These are phyloP conservation scores for Eucera pruinosa DNA, from an alignment of 2,888 invertebrate species.

Conservation along the genomic window DNA sequence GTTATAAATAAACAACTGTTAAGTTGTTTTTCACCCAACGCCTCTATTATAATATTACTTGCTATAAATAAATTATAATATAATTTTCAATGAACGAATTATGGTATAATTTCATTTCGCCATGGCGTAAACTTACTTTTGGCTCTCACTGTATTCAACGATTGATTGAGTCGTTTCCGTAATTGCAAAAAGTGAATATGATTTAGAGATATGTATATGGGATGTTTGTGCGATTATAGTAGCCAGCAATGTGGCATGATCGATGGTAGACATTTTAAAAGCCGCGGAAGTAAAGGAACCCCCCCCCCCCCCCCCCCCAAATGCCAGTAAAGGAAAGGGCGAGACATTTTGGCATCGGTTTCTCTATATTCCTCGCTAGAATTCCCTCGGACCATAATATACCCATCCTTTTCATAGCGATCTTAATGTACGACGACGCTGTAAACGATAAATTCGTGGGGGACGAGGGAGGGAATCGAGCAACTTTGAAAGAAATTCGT, in stretches of 20 bases:
- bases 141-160: too few species aligned
- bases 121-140: too few species aligned
- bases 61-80: too few species aligned
- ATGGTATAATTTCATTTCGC: too few species aligned
- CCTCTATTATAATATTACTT: too few species aligned
- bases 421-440: conserved; percentile 3
- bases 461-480: conserved; percentile 14
- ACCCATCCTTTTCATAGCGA: conserved; percentile 1
- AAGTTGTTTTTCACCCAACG: too few species aligned
- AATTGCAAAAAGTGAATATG: neutral
- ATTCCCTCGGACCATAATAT: too few species aligned
- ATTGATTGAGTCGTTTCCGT: too few species aligned
- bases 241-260: neutral
- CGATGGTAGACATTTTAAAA: neutral
- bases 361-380: neutral
- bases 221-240: neutral
- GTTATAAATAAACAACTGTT: too few species aligned
- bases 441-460: conserved; percentile 42
- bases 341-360: conserved; percentile 22
- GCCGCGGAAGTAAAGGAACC: neutral
- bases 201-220: too few species aligned
- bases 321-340: neutral
- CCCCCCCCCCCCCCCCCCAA: too few species aligned
- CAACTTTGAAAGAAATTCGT: conserved; percentile 7
- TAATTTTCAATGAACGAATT: too few species aligned